These are phyloP conservation scores for Chiloscyllium plagiosum DNA, from an alignment of 2,113 vertebrate species.

Conservation along the genomic window DNA sequence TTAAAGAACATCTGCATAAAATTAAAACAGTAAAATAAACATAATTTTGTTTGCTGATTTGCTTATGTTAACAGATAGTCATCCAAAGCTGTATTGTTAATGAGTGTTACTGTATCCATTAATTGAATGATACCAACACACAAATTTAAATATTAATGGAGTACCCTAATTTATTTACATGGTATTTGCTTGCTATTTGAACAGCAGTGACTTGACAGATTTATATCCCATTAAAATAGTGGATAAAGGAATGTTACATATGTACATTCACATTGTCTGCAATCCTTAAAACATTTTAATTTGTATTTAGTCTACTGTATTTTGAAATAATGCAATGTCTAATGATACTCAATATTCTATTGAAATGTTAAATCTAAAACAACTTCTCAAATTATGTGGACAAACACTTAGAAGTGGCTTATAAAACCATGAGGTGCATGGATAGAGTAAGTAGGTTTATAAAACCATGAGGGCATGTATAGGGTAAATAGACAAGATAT, in stretches of 20 bases:
- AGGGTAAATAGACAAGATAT: no score
- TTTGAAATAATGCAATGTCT: neutral
- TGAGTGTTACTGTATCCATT: neutral
- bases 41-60: neutral
- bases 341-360: neutral
- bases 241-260: neutral
- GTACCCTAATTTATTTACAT: neutral
- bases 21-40: neutral
- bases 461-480: no score
- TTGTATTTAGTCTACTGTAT: neutral
- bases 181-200: neutral
- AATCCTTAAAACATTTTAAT: neutral
- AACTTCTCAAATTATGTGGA: neutral
- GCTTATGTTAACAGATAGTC: neutral
- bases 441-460: no score
- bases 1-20: neutral
- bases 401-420: neutral
- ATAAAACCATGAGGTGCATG: no score
- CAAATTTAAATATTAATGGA: neutral
- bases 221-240: neutral
- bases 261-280: neutral
- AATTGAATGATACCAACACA: neutral
- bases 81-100: neutral
- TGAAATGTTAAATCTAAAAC: neutral
- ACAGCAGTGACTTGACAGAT: neutral